Evolutionary conservation across 1,140 invertebrate species (phyloP), one percentile per base, ranked within the genome.

Genomic region (Chlorops oryzae): DNA sequence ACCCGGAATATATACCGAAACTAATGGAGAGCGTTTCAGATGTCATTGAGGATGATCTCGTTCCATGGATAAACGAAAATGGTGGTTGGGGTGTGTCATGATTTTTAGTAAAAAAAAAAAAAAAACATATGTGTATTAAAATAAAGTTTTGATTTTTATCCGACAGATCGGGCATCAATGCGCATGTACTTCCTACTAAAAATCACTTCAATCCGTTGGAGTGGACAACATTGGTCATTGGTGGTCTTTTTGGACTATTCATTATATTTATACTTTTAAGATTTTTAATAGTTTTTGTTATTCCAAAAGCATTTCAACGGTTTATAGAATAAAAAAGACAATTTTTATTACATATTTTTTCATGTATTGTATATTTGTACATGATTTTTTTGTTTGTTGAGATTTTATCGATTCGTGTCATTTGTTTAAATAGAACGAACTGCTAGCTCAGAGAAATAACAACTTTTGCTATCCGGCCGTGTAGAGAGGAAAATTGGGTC

Each of bases 21-120:
- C 72, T 87, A 52, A 62, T 70, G 58, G 75, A 84, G 49, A 75
- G 78, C 13, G 77, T 86, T 54, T 77, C 74, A 0, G 76, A 79
- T 41, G 74, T 86, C 9, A 70, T 86, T 2, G 83, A 85, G 59
- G 79, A 83, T 55, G 77, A 83, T 50, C 58, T 87, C 3, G 82
- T 81, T 4, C 59, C 73, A 17, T 87, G 84, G 84, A 81, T 87
- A 6, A 78, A 81, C 47, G 74, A 79, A 15, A 85, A 84, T 61
- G 84, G 84, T 22, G 85, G 84, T 61, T 87, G 85, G 84, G 84
- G n/a, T n/a, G n/a, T n/a, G n/a, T n/a, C n/a, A n/a, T n/a, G n/a
- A n/a, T n/a, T n/a, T n/a, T n/a, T n/a, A n/a, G n/a, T n/a, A n/a
- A n/a, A n/a, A n/a, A n/a, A n/a, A n/a, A n/a, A n/a, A n/a, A n/a